Evolutionary conservation across 2,888 invertebrate species (phyloP), one percentile per base, ranked within the genome.

Genomic region (Brachyptera putata): DNA sequence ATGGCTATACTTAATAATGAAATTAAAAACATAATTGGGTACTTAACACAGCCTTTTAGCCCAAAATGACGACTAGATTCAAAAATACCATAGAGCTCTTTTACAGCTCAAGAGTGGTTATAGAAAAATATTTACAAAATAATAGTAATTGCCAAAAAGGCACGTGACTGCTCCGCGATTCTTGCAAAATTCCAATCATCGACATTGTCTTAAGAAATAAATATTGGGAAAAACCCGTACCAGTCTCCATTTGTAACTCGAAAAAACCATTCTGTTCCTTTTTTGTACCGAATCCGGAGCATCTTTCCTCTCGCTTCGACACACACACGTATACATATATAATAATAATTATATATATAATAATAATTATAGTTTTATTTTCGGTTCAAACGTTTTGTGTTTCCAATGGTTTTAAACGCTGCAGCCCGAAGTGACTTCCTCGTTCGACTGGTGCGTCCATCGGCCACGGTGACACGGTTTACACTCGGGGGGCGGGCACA

Each of bases 391-490:
- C n/a, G n/a, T n/a, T n/a, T n/a, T n/a, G n/a, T n/a, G n/a, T n/a
- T n/a, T n/a, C n/a, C 26, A 43, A 14, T 24, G 24, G 41, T n/a
- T 41, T 53, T 61, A 81, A 63, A 80, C 79, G 71, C 80, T 80
- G 71, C 80, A 81, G 56, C 79, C 79, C 64, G 79, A 77, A 59
- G 79, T 74, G 55, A 79, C 77, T 69, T 79, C 78, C 64, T 81
- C 80, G 68, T 70, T 76, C 57, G 76, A 72, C 66, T 79, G 79
- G 65, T 78, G 77, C 67, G 76, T 78, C 79, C 79, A 80, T 56
- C 77, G 75, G 68, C 76, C 79, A 65, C 76, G 77, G 63, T 76
- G 77, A 11, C 76, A 77, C 57, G 73, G 70, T 60, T 73, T 64
- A 26, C 62, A 59, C 57, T 71, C 53, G 72, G 68, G 56, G n/a